phyloP scores from a whole-genome alignment of 2,888 invertebrate species.

The Morpho helenor region DNA sequence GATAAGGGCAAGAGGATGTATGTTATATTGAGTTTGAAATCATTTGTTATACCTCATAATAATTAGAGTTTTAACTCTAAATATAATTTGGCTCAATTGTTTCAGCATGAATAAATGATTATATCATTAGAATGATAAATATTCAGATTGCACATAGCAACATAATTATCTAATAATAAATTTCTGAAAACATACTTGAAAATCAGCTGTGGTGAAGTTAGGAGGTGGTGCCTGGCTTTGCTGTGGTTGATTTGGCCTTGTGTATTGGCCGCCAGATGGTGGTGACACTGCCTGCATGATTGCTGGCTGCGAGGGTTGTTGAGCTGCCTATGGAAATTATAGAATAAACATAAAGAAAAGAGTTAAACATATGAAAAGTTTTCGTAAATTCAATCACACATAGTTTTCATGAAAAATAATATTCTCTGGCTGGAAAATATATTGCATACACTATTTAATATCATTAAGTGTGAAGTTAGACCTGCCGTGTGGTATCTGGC shows the following conservation, averaged over 20 bases:
- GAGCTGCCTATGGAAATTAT: slow-evolving; percentile 36
- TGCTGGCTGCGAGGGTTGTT: slow-evolving; percentile 83
- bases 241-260: slow-evolving; percentile 80
- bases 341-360: not conserved
- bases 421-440: not conserved
- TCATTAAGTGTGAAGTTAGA: too few relatives aligned
- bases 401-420: not conserved
- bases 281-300: slow-evolving; percentile 90
- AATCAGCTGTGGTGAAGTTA: slow-evolving; percentile 84
- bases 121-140: too few relatives aligned
- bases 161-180: too few relatives aligned
- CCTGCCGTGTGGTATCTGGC: too few relatives aligned
- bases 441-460: too few relatives aligned
- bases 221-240: slow-evolving; percentile 71
- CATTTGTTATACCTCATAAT: too few relatives aligned
- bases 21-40: too few relatives aligned
- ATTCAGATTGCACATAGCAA: too few relatives aligned
- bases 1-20: too few relatives aligned
- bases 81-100: too few relatives aligned
- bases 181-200: slow-evolving; percentile 78
- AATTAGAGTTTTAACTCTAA: too few relatives aligned
- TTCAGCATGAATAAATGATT: too few relatives aligned
- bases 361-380: not conserved
- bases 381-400: not conserved
- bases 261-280: slow-evolving; percentile 80